Percentiles rank a stretch among this genome's conserved stretches.
Conservation (phyloP, 2,888 invertebrate species). For the Subacronicta megacephala region DNA sequence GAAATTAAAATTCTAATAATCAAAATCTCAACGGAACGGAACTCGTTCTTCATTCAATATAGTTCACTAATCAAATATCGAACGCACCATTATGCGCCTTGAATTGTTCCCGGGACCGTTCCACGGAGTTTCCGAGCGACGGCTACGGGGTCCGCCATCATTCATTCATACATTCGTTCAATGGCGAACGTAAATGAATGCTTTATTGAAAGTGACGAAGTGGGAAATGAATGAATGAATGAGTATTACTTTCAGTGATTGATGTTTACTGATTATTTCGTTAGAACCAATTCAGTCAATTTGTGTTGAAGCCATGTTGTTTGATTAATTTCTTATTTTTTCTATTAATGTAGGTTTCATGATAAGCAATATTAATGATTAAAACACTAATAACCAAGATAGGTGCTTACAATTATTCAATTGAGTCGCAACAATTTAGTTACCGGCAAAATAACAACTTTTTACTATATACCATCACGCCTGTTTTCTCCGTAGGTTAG, state of each 20-base stretch:
- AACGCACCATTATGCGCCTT: slow-evolving; percentile 41
- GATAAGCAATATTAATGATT: too few relatives aligned
- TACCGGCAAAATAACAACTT: too few relatives aligned
- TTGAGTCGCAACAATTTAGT: too few relatives aligned
- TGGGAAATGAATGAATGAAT: slow-evolving; percentile 2
- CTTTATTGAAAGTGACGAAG: slow-evolving; percentile 39
- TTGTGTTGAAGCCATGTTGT: not conserved
- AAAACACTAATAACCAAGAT: too few relatives aligned
- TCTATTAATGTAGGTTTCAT: too few relatives aligned
- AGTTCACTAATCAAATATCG: slow-evolving; percentile 55
- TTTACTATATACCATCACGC: too few relatives aligned
- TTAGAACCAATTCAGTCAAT: slow-evolving; percentile 13
- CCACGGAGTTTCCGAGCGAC: slow-evolving; percentile 28
- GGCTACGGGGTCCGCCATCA: slow-evolving; percentile 34
- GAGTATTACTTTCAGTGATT: slow-evolving; percentile 21
- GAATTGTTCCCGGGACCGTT: slow-evolving; percentile 32
- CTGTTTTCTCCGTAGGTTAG: too few relatives aligned
- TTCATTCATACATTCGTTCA: slow-evolving; percentile 51
- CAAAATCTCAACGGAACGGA: slow-evolving; percentile 24
- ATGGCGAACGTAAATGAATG: slow-evolving; percentile 22
- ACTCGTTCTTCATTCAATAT: slow-evolving; percentile 46
- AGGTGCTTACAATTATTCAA: too few relatives aligned
- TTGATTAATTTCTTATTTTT: too few relatives aligned
- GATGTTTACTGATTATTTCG: slow-evolving; percentile 14
- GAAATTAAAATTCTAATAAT: slow-evolving; percentile 1